phyloP scores from a whole-genome alignment of 2,797 vertebrate species.

The Carapus acus region DNA sequence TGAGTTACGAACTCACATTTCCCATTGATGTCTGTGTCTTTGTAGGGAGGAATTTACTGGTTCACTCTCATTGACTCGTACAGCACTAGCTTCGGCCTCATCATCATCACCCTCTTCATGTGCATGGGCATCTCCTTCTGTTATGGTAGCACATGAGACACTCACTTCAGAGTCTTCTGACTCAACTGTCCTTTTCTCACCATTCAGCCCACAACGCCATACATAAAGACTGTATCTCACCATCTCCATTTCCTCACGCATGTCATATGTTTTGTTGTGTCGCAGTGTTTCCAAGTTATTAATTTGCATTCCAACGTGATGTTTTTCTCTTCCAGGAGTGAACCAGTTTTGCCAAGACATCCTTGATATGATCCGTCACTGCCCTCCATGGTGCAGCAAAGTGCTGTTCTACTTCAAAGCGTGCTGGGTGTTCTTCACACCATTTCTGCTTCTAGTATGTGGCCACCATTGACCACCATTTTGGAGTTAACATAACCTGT shows the following conservation, averaged over 20 bases:
- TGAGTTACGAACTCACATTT: slow-evolving; percentile 18
- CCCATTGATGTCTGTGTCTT: slow-evolving; percentile 32
- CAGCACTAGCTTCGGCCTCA: slow-evolving; percentile 84
- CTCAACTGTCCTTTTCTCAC: slow-evolving; percentile 1
- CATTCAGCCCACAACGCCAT: slow-evolving; percentile 3
- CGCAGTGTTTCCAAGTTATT: no score
- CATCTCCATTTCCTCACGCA: neutral
- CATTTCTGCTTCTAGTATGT: slow-evolving; percentile 77
- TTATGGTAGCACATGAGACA: slow-evolving; percentile 68
- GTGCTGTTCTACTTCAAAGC: slow-evolving; percentile 78
- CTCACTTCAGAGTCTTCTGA: slow-evolving; percentile 7
- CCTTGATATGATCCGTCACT: slow-evolving; percentile 75
- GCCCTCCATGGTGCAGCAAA: slow-evolving; percentile 78
- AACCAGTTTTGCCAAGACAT: slow-evolving; percentile 83
- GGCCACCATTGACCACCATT: no score
- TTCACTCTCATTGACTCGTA: slow-evolving; percentile 84
- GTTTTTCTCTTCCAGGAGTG: slow-evolving; percentile 61
- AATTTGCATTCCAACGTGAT: no score
- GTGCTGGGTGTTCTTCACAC: slow-evolving; percentile 79
- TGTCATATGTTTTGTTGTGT: neutral
- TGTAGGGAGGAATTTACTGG: slow-evolving; percentile 85
- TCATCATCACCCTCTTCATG: slow-evolving; percentile 85
- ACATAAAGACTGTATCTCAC: neutral
- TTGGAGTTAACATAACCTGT: no score
- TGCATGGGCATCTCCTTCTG: slow-evolving; percentile 82